Percentiles rank a stretch among this genome's conserved stretches.
Conservation (phyloP, 1,140 invertebrate species). For the Drosophila pseudoananassae region DNA sequence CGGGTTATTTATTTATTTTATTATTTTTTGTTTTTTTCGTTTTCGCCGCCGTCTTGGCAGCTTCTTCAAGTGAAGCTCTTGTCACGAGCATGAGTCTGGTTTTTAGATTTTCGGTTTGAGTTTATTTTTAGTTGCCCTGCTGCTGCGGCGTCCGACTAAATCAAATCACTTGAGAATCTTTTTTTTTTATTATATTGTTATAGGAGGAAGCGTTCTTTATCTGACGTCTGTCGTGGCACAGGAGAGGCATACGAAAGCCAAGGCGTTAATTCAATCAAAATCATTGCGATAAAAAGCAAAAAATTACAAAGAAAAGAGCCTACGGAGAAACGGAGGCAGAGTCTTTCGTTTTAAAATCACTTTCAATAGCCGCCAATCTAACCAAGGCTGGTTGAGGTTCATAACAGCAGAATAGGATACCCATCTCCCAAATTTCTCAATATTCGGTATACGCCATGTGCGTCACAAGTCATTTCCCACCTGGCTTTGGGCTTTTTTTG, state of each 20-base stretch:
- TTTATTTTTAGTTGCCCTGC: slow-evolving; percentile 52
- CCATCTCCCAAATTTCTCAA: neutral
- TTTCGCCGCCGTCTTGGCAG: slow-evolving; percentile 29
- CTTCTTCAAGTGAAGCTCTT: slow-evolving; percentile 58
- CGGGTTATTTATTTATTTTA: slow-evolving; percentile 36
- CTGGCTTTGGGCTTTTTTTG: neutral
- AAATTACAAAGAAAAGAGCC: slow-evolving; percentile 21
- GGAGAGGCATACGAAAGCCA: slow-evolving; percentile 31
- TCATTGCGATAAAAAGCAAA: slow-evolving; percentile 61
- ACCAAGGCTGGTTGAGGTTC: slow-evolving; percentile 8
- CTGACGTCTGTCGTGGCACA: slow-evolving; percentile 20
- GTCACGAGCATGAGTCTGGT: slow-evolving; percentile 34
- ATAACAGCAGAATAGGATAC: neutral
- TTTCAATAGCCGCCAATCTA: slow-evolving; percentile 22
- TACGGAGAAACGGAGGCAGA: slow-evolving; percentile 17
- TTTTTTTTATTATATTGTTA: slow-evolving; percentile 62
- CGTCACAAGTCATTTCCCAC: neutral
- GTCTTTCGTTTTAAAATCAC: slow-evolving; percentile 29
- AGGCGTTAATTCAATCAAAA: slow-evolving; percentile 80
- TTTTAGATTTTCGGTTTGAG: slow-evolving; percentile 14
- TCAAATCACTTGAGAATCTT: slow-evolving; percentile 73
- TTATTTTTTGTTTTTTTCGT: slow-evolving; percentile 3
- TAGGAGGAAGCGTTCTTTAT: slow-evolving; percentile 49
- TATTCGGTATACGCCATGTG: slow-evolving; percentile 27
- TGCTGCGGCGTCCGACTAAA: slow-evolving; percentile 64